Percentiles rank a stretch among this genome's conserved stretches.
These are phyloP conservation scores for Cephus nigrinus DNA, from an alignment of 2,888 invertebrate species.

Conservation along the genomic window DNA sequence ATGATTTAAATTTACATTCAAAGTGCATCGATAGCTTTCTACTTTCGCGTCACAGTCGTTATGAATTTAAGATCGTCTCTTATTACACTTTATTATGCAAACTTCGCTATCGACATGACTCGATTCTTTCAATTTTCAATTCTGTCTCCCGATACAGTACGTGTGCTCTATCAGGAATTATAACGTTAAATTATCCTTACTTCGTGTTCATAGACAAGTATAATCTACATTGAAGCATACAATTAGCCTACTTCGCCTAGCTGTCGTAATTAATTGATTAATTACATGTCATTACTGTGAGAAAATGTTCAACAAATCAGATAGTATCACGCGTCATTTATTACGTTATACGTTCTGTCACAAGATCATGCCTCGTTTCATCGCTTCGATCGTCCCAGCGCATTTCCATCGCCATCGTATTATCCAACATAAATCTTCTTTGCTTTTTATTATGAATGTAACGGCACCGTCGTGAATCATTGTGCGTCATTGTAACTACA, in stretches of 20 bases:
- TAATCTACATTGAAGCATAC: conserved; percentile 19
- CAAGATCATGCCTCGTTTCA: neutral
- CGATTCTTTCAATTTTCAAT: neutral
- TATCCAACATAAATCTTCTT: neutral
- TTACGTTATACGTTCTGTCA: neutral
- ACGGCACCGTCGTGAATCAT: neutral
- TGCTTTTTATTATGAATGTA: neutral
- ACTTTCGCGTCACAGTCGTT: conserved; percentile 23
- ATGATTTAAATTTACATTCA: conserved; percentile 47
- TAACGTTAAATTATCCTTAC: neutral
- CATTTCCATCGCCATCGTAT: neutral
- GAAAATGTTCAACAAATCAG: conserved; percentile 2
- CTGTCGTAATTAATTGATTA: conserved; percentile 41
- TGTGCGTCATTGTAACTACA: neutral
- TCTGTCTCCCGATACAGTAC: neutral
- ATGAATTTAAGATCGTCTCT: conserved; percentile 19
- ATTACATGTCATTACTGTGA: conserved; percentile 28
- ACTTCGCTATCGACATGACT: neutral
- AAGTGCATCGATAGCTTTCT: conserved; percentile 45
- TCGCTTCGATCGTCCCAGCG: neutral
- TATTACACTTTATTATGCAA: neutral
- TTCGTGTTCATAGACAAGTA: neutral
- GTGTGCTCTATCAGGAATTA: neutral
- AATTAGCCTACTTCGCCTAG: conserved; percentile 39
- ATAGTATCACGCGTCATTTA: neutral